A percentile compares a stretch with the other conserved stretches of the same genome.
Conservation (phyloP, 2,113 vertebrate genomes). For the Sturnira hondurensis region DNA sequence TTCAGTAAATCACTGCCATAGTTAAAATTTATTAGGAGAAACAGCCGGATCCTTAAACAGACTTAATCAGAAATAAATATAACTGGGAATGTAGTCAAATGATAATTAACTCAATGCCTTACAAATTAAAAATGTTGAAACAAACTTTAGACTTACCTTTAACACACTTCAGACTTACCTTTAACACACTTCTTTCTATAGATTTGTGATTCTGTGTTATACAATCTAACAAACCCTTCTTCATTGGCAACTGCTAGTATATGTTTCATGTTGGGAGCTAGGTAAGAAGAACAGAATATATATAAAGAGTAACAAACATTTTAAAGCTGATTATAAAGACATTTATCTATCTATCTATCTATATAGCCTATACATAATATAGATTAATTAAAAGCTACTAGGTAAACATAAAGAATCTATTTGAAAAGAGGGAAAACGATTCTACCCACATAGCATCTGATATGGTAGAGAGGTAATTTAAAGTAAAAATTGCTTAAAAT, state of each 20-base stretch:
- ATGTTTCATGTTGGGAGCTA: conserved; percentile 82
- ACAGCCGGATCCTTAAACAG: neutral
- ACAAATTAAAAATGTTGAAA: conserved; percentile 33
- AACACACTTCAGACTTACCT: conserved; percentile 85
- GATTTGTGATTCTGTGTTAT: conserved; percentile 85
- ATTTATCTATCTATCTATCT: neutral
- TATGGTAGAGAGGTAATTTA: neutral
- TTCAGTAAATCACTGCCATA: neutral
- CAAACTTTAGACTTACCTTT: conserved; percentile 84
- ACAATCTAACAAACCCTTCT: conserved; percentile 93
- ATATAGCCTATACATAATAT: neutral
- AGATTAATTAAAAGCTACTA: neutral
- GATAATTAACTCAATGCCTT: neutral
- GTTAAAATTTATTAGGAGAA: neutral
- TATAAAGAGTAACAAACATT: neutral
- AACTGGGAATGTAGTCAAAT: neutral
- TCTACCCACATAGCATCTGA: neutral
- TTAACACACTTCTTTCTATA: conserved; percentile 82
- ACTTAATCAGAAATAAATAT: conserved; percentile 4
- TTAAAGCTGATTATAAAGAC: neutral
- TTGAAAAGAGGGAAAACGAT: neutral
- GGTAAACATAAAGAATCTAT: neutral
- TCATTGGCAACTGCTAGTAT: conserved; percentile 93
- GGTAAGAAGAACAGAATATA: conserved; percentile 39
- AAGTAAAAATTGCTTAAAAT: conserved; percentile 21